phyloP scores from a whole-genome alignment of 2,888 invertebrate species.

The Helobdella robusta region DNA sequence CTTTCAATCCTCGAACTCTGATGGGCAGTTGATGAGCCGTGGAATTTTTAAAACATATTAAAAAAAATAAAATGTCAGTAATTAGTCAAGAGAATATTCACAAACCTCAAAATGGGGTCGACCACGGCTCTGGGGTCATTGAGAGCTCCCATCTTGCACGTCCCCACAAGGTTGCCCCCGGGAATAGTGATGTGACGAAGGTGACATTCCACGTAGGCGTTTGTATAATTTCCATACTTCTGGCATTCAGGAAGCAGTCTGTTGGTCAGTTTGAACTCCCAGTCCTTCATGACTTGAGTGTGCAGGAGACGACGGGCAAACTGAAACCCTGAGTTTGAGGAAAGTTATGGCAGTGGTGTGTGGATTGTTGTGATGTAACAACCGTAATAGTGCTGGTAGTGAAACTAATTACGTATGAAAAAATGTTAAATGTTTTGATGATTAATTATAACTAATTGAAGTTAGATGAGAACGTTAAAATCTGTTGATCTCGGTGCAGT shows the following conservation, averaged over 20 bases:
- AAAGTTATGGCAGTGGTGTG: too few species aligned
- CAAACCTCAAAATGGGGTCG: conserved; percentile 53
- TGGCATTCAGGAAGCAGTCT: conserved; percentile 37
- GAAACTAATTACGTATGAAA: neutral
- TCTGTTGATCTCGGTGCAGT: too few species aligned
- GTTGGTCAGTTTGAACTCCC: conserved; percentile 34
- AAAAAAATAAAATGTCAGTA: neutral
- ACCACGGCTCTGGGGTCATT: conserved; percentile 57
- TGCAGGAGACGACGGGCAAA: conserved; percentile 33
- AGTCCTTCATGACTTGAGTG: conserved; percentile 35
- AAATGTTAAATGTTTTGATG: neutral
- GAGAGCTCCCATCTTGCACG: conserved; percentile 60
- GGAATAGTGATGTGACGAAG: conserved; percentile 47
- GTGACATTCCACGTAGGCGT: conserved; percentile 38
- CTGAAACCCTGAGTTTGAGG: conserved; percentile 36
- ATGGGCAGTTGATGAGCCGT: conserved; percentile 5
- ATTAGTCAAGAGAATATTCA: neutral
- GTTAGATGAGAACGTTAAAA: too few species aligned
- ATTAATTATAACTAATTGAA: too few species aligned
- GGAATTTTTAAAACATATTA: neutral
- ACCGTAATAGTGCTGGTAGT: too few species aligned
- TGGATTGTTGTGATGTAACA: too few species aligned
- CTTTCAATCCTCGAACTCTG: conserved; percentile 36
- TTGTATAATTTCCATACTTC: conserved; percentile 35
- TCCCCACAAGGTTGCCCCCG: conserved; percentile 68